These are phyloP conservation scores for Lasioglossum vierecki DNA, from an alignment of 2,888 invertebrate species.

Conservation along the genomic window DNA sequence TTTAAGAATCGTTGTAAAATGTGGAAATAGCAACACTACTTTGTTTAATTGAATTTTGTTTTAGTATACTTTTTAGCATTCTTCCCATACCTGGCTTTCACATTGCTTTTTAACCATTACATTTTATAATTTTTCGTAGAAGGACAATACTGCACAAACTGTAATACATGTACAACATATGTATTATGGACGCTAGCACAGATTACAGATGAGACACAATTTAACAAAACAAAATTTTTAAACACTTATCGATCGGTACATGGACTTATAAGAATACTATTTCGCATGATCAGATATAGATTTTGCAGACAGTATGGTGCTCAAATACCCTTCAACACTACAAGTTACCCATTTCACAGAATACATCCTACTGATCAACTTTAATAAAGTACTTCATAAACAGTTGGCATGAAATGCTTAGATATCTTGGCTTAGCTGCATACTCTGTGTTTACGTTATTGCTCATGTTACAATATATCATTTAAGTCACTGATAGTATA, in stretches of 20 bases:
- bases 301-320: conserved; percentile 59
- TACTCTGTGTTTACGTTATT: conserved; percentile 58
- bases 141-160: conserved; percentile 75
- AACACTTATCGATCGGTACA: conserved; percentile 73
- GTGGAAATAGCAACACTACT: conserved; percentile 32
- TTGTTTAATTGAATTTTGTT: conserved; percentile 34
- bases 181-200: conserved; percentile 68
- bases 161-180: conserved; percentile 72
- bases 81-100: conserved; percentile 51
- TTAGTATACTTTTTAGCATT: conserved; percentile 51
- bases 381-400: conserved; percentile 53
- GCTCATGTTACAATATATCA: conserved; percentile 30
- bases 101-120: conserved; percentile 58
- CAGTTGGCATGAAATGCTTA: conserved; percentile 61
- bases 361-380: conserved; percentile 59
- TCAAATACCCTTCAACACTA: conserved; percentile 61
- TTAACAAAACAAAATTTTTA: conserved; percentile 51
- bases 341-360: conserved; percentile 55
- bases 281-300: conserved; percentile 65
- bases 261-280: conserved; percentile 65
- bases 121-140: conserved; percentile 68
- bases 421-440: conserved; percentile 61
- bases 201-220: conserved; percentile 69
- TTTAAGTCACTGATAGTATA: conserved; percentile 26
- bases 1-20: conserved; percentile 45